phyloP scores from a whole-genome alignment of 2,113 vertebrate genomes.

The Nycticorax nycticorax region DNA sequence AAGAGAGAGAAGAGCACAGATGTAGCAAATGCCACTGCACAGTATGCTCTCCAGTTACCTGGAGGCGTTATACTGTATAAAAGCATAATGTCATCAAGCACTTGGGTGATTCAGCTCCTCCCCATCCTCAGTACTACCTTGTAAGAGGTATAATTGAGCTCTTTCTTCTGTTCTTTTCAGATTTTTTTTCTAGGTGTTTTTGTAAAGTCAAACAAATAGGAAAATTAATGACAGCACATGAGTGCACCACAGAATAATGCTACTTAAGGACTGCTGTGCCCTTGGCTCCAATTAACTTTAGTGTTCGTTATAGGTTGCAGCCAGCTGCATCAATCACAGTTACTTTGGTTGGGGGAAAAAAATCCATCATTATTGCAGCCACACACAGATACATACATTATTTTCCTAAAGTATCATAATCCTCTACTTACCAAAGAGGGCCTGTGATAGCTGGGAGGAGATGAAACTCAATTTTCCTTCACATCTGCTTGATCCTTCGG shows the following conservation, averaged over 20 bases:
- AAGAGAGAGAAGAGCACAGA: neutral
- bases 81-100: neutral
- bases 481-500: constrained; percentile 20
- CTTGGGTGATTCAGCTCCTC: constrained; percentile 5
- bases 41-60: neutral
- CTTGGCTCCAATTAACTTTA: constrained; percentile 60
- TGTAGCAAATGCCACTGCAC: constrained; percentile 16
- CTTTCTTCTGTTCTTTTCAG: neutral
- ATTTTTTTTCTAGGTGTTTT: constrained; percentile 18
- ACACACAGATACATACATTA: neutral
- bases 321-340: constrained; percentile 63
- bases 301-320: constrained; percentile 42
- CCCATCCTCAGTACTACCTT: neutral
- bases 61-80: neutral
- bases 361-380: constrained; percentile 48
- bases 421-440: constrained; percentile 56
- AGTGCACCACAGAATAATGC: constrained; percentile 35
- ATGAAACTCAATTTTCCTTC: constrained; percentile 30
- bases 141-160: constrained; percentile 22
- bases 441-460: constrained; percentile 21
- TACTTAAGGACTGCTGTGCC: constrained; percentile 41
- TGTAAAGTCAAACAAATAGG: constrained; percentile 56
- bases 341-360: constrained; percentile 12
- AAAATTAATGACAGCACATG: constrained; percentile 59
- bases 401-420: constrained; percentile 59